phyloP scores from a whole-genome alignment of 2,797 vertebrate species.

The Aratinga solstitialis region DNA sequence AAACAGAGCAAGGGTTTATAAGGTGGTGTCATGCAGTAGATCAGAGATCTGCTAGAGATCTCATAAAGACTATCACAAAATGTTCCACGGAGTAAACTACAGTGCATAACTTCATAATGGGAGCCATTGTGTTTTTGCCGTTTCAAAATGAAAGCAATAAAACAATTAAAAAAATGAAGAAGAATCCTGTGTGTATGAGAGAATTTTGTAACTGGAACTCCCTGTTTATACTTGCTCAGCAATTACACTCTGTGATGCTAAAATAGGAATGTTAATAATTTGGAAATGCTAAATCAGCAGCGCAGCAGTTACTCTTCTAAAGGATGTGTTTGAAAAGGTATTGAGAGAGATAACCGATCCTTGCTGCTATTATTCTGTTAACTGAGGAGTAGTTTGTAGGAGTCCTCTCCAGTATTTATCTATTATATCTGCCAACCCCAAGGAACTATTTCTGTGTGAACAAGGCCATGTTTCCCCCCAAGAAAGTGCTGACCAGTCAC shows the following conservation, averaged over 20 bases:
- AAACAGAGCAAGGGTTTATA: not conserved
- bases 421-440: not conserved
- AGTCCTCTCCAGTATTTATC: not conserved
- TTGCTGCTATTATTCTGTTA: not conserved
- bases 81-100: not conserved
- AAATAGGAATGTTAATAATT: constrained; percentile 29
- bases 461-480: not conserved
- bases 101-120: not conserved
- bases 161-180: not conserved
- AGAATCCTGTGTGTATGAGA: not conserved
- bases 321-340: not conserved
- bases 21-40: not conserved
- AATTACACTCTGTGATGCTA: constrained; percentile 27
- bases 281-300: constrained; percentile 11
- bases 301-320: not conserved
- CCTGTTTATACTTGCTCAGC: constrained; percentile 17
- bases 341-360: not conserved
- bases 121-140: not conserved
- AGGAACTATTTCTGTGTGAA: not conserved
- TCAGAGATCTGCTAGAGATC: not conserved
- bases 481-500: not conserved
- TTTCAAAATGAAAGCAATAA: constrained; percentile 36
- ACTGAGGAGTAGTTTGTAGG: not conserved
- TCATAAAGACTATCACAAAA: not conserved
- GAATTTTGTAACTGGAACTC: constrained; percentile 15